phyloP scores from a whole-genome alignment of 2,888 invertebrate genomes.

The Spisula subtruncata region DNA sequence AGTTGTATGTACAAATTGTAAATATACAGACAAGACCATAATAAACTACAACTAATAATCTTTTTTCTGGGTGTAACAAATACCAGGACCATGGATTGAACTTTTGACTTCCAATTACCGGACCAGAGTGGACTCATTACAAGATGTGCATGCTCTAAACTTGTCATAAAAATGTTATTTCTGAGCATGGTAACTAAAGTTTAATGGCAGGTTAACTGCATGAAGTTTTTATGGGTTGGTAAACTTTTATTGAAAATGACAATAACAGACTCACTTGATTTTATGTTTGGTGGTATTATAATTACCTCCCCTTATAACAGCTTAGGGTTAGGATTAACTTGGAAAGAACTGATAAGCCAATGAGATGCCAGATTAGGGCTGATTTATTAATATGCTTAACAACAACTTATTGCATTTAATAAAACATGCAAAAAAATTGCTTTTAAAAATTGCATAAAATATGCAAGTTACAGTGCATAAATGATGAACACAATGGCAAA shows the following conservation, averaged over 20 bases:
- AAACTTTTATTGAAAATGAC: slow-evolving; percentile 55
- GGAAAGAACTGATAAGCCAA: slow-evolving; percentile 1
- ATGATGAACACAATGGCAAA: no score
- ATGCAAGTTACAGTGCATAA: no score
- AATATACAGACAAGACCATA: slow-evolving; percentile 18
- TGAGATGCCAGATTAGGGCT: neutral
- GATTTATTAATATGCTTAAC: neutral
- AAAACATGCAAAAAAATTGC: no score
- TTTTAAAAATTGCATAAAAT: no score
- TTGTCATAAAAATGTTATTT: slow-evolving; percentile 53
- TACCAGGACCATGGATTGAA: slow-evolving; percentile 55
- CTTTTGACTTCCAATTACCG: slow-evolving; percentile 59
- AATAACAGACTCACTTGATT: slow-evolving; percentile 44
- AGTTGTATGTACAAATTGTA: neutral
- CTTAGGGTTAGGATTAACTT: neutral
- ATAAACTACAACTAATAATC: slow-evolving; percentile 50
- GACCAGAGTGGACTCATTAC: slow-evolving; percentile 45
- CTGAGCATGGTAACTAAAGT: slow-evolving; percentile 25
- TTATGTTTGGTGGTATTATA: slow-evolving; percentile 29
- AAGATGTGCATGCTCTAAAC: slow-evolving; percentile 34
- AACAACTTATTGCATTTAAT: neutral
- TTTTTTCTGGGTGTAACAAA: slow-evolving; percentile 38
- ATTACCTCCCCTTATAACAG: slow-evolving; percentile 33
- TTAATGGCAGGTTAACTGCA: slow-evolving; percentile 42
- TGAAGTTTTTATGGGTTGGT: slow-evolving; percentile 46